Conservation (phyloP, 2,797 vertebrate genomes). For the Galago senegalensis region DNA sequence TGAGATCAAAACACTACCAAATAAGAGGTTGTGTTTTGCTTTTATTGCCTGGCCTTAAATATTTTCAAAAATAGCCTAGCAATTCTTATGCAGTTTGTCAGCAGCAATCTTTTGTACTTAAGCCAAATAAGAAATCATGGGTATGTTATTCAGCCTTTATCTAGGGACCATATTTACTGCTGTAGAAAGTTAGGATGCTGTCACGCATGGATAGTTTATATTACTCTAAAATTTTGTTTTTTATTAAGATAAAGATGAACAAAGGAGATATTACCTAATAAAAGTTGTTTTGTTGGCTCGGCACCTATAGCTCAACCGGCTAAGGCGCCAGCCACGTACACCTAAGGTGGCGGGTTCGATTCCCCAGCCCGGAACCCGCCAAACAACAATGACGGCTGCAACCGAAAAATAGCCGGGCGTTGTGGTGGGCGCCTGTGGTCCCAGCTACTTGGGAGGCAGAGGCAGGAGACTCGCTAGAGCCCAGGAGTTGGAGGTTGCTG, state of each 20-base stretch:
- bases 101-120: background rate
- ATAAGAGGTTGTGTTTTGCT: background rate
- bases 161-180: background rate
- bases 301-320: too few relatives aligned
- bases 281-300: background rate
- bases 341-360: too few relatives aligned
- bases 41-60: background rate
- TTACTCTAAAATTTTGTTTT: constrained; percentile 4
- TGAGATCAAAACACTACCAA: constrained; percentile 24
- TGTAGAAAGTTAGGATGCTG: background rate
- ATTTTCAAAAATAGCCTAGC: constrained; percentile 39
- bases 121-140: background rate
- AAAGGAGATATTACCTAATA: background rate
- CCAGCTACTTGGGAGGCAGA: too few relatives aligned
- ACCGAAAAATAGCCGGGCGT: too few relatives aligned
- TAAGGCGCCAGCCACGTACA: too few relatives aligned
- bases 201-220: background rate
- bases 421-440: too few relatives aligned
- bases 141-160: background rate
- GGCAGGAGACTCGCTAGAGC: too few relatives aligned
- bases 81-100: background rate
- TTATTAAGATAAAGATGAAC: background rate
- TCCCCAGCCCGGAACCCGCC: too few relatives aligned
- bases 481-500: too few relatives aligned
- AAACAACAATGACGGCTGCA: too few relatives aligned